Evolutionary conservation across 2,888 invertebrate species (phyloP), one percentile per base, ranked within the genome.

Genomic region (Halocaridina rubra): DNA sequence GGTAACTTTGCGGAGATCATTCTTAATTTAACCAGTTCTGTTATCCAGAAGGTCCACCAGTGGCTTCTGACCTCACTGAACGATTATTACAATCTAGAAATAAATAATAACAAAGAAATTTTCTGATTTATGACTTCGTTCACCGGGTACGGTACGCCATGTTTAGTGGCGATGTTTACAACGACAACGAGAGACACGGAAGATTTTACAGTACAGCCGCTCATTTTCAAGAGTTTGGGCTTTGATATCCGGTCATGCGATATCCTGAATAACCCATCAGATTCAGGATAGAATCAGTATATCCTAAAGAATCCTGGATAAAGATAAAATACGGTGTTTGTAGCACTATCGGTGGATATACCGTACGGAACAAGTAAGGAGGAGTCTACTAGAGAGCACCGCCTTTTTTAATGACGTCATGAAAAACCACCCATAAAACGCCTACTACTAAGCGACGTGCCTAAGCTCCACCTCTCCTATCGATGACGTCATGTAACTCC

Each of bases 131-230:
- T 78, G 81, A 81, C 86, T 81, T 78, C 81, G 82, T 82, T 77
- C 81, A 81, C 86, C 86, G 86, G 86, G 86, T 86, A 86, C 86
- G 86, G 86, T 86, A 81, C 86, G 86, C 86, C 86, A 86, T 86
- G 81, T 86, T 86, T n/a, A 78, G 78, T 39, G 81, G 33, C n/a
- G 72, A 82, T 82, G 32, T 39, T 71, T 59, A 71, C 39, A 77
- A 61, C 69, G 61, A 78, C 82, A 78, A 78, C 69, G 78, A 30
- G n/a, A 53, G n/a, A 10, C 53, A 4, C 53, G 53, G 3, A 5
- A 16, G 16, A 53, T 53, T 53, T 53, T 53, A 16, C 53, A 4
- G 4, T 4, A 19, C 3, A 53, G 3, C 19, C 3, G 16, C 53
- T 19, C n/a, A 3, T 16, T 53, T 53, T 5, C 53, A n/a, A 4